Evolutionary conservation across 2,797 vertebrate genomes (phyloP).

Genomic region (Lithobates pipiens): DNA sequence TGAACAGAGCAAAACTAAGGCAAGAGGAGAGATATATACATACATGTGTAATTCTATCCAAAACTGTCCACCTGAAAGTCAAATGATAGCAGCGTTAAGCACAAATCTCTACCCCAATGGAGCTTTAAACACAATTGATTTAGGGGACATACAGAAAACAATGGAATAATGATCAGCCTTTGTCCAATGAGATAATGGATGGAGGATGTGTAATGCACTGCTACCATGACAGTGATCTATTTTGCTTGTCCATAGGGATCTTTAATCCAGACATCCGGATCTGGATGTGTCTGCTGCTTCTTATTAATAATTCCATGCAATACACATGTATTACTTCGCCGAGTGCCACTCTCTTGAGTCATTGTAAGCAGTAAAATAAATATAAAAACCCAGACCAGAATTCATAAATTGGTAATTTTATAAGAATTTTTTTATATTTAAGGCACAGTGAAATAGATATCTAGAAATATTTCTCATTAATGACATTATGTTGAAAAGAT

Average conservation of each 20-base stretch:
- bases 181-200: neutral
- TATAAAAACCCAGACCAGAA: neutral
- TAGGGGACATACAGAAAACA: neutral
- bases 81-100: neutral
- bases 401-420: neutral
- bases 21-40: slow-evolving; percentile 5
- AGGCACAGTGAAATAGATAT: too few relatives aligned
- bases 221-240: neutral
- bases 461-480: neutral
- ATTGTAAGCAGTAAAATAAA: neutral
- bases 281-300: neutral
- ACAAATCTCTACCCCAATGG: neutral
- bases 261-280: neutral
- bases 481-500: neutral
- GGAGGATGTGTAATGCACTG: neutral
- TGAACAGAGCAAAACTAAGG: neutral
- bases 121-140: neutral
- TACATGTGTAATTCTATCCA: slow-evolving; percentile 40
- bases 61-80: slow-evolving; percentile 49
- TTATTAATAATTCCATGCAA: neutral
- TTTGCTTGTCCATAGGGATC: slow-evolving; percentile 1
- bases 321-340: neutral
- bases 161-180: neutral
- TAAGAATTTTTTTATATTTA: neutral
- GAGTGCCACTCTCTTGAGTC: neutral